phyloP scores from a whole-genome alignment of 2,797 vertebrate species.

The Cossypha heuglini region DNA sequence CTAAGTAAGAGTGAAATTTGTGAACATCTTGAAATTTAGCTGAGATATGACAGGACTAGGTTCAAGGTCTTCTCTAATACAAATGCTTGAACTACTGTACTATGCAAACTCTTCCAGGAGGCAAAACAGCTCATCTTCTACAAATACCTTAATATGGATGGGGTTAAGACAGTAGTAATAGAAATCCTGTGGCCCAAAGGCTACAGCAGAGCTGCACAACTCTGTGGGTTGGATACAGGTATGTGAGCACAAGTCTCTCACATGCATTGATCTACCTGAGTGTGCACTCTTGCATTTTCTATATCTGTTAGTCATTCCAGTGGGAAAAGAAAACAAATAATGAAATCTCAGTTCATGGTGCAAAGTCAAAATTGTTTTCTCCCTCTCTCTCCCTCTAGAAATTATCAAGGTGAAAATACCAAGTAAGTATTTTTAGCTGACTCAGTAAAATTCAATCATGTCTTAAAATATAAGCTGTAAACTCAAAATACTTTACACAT shows the following conservation, averaged over 20 bases:
- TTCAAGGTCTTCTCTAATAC: background rate
- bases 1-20: background rate
- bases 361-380: background rate
- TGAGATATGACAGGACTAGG: background rate
- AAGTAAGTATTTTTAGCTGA: background rate
- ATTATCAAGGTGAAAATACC: background rate
- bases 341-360: background rate
- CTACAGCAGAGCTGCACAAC: background rate
- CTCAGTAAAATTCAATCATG: background rate
- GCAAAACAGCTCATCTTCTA: background rate
- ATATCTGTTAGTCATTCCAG: background rate
- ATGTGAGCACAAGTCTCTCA: background rate
- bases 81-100: background rate
- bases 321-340: fast-evolving
- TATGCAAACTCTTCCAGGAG: background rate
- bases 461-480: background rate
- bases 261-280: background rate
- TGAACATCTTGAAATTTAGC: background rate
- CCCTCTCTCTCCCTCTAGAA: background rate
- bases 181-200: background rate
- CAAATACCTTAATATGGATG: fast-evolving
- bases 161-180: background rate
- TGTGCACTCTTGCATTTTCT: background rate
- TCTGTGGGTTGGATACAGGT: fast-evolving
- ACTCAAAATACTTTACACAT: background rate